Base-by-base conservation (phyloP, 2,797 vertebrate species). In the Sebastes hubbsi region DNA sequence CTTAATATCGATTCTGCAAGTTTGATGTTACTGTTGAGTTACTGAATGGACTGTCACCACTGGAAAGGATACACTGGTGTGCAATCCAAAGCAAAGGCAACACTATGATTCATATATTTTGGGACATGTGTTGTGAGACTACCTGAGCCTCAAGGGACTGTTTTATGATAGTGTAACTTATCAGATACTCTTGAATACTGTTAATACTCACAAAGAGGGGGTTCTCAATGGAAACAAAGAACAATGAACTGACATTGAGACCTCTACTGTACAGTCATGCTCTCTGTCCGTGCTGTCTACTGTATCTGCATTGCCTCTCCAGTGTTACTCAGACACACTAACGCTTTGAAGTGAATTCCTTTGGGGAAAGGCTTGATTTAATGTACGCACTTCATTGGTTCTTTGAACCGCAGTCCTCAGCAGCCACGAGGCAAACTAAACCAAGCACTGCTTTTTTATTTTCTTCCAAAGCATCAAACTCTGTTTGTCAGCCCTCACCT, bases 231-330 rank as follows among this genome's bases (percentile, higher is more conserved):
- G 75, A 80, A 70, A 56, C 55, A 46, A 52, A 65, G 24, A 62
- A 67, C 14, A 20, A 67, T 77, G 72, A 81, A 77, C 29, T 66
- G 75, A 62, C 16, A 60, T 27, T 67, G 85, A 80, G 81, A 84
- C 65, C 59, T 89, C 25, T 52, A 18, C 27, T 89, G 89, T 91
- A 90, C 78, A 91, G 82, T 84, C 49, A 29, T 81, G 74, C 70
- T 88, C 38, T 85, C 65, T 81, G 68, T 83, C 78, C 61, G 92
- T 93, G 92, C 91, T 77, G 77, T 92, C 92, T 93, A 90, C 93
- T 94, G 93, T 92, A 92, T 80, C 54, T 75, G 68, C 81, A 71
- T 72, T 32, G 25, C 69, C 62, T 56, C 71, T 69, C 68, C 54
- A 63, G 38, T 77, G 68, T 86, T 71, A 62, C 62, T 80, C 70